Percentiles rank a stretch among this genome's conserved stretches.
phyloP scores from a whole-genome alignment of 2,797 vertebrate species.

The Spheniscus humboldti region DNA sequence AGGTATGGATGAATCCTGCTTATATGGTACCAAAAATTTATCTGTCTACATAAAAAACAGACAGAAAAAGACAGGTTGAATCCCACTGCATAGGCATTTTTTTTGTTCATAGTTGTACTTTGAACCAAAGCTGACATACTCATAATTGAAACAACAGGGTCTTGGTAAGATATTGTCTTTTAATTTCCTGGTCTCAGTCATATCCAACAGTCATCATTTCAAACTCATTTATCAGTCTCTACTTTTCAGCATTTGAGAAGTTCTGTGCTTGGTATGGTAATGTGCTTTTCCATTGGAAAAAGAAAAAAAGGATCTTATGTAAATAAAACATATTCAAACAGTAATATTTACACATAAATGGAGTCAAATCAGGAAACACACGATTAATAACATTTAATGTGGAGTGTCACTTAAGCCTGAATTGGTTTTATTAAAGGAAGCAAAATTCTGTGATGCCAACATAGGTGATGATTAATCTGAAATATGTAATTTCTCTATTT shows the following conservation, averaged over 20 bases:
- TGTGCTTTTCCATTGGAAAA: not conserved
- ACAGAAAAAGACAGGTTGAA: not conserved
- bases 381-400: slow-evolving; percentile 11
- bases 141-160: not conserved
- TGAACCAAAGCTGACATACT: not conserved
- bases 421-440: slow-evolving; percentile 3
- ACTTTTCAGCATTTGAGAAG: not conserved
- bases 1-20: not conserved
- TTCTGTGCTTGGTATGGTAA: not conserved
- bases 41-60: not conserved
- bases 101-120: not conserved
- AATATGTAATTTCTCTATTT: not conserved
- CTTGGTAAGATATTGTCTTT: not conserved
- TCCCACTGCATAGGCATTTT: not conserved
- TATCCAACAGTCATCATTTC: not conserved
- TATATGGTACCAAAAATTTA: not conserved
- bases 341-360: slow-evolving; percentile 13
- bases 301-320: not conserved
- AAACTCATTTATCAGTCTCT: slow-evolving; percentile 9
- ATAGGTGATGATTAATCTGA: not conserved
- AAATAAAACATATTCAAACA: not conserved
- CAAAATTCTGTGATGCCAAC: not conserved
- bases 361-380: slow-evolving; percentile 12
- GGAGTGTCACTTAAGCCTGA: not conserved
- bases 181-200: not conserved